Conservation (phyloP, 2,797 vertebrate species). For the Tarsius wallacei region DNA sequence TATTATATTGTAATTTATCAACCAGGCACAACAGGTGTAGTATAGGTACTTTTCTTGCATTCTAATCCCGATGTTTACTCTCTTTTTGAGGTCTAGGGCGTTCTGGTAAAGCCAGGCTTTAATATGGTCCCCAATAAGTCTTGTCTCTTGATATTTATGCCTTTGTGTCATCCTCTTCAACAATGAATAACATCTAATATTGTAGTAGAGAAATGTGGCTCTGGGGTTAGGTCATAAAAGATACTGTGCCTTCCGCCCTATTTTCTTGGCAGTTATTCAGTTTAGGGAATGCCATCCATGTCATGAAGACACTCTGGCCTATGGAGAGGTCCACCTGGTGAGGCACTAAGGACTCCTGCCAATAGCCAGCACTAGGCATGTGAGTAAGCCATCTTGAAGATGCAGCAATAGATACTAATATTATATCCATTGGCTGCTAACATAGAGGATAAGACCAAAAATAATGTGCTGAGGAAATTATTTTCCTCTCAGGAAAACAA, state of each 20-base stretch:
- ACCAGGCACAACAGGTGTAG: not conserved
- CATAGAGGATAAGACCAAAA: not conserved
- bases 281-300: not conserved
- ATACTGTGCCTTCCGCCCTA: not conserved
- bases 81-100: not conserved
- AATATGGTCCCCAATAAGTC: not conserved
- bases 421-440: not conserved
- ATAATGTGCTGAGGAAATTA: not conserved
- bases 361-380: not conserved
- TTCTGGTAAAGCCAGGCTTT: not conserved
- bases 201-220: not conserved
- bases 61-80: not conserved
- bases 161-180: not conserved
- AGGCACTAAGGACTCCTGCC: not conserved
- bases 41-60: not conserved
- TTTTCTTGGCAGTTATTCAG: not conserved
- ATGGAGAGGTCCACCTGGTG: not conserved
- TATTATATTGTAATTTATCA: slow-evolving; percentile 2
- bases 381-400: not conserved
- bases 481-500: slow-evolving; percentile 5
- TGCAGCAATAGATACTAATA: not conserved
- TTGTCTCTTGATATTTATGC: not conserved
- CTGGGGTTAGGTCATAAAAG: not conserved
- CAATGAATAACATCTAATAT: not conserved
- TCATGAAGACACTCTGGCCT: not conserved